phyloP scores from a whole-genome alignment of 2,888 invertebrate genomes.

The Tenthredo mesomela region DNA sequence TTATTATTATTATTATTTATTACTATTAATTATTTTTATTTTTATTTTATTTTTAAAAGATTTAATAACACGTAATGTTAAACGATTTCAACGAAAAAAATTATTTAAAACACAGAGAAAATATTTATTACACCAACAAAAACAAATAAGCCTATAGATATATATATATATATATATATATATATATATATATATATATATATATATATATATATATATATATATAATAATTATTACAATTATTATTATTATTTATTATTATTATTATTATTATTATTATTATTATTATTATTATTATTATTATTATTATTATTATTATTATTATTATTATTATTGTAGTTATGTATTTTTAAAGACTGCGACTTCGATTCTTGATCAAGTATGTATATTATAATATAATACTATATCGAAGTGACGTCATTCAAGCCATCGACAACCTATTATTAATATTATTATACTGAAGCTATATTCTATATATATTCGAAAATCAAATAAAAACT shows the following conservation, averaged over 20 bases:
- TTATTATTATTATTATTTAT: background rate
- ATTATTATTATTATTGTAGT: background rate
- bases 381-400: background rate
- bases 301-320: constrained; percentile 1
- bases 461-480: constrained; percentile 22
- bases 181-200: background rate
- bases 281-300: constrained; percentile 2
- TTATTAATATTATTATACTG: constrained; percentile 1
- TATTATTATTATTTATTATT: background rate
- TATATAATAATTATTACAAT: background rate
- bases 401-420: background rate
- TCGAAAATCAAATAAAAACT: constrained; percentile 17
- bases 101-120: background rate
- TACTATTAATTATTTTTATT: background rate
- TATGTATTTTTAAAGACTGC: constrained; percentile 7
- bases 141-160: constrained; percentile 31
- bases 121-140: constrained; percentile 26
- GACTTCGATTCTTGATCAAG: constrained; percentile 21
- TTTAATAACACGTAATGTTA: constrained; percentile 35
- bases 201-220: background rate
- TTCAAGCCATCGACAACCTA: background rate
- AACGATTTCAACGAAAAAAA: constrained; percentile 27
- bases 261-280: background rate
- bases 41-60: background rate
- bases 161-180: background rate